Conservation (phyloP, 2,797 vertebrate species). For the Spheniscus humboldti region DNA sequence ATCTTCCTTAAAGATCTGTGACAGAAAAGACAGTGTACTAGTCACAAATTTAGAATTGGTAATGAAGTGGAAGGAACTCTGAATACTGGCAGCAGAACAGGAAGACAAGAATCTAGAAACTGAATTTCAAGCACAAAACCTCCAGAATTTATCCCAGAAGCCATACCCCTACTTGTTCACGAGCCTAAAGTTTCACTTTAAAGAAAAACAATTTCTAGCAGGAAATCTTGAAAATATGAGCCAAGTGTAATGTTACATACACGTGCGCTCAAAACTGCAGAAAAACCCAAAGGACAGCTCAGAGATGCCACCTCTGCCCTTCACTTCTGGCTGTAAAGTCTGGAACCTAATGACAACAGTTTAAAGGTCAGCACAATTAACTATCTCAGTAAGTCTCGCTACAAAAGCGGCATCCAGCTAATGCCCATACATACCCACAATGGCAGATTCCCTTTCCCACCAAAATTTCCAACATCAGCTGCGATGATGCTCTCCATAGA, state of each 20-base stretch:
- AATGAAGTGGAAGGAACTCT: background rate
- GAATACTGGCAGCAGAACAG: background rate
- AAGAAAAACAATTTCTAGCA: background rate
- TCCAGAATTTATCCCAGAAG: background rate
- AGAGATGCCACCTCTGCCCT: background rate
- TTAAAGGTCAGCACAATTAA: background rate
- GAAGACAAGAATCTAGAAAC: background rate
- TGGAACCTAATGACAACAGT: background rate
- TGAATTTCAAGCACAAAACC: background rate
- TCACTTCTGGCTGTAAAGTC: background rate
- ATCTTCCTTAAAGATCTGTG: background rate
- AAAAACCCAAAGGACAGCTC: background rate
- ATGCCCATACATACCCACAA: background rate
- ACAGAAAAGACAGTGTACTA: background rate
- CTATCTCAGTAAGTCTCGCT: background rate
- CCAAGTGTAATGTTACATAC: background rate
- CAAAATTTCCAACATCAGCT: background rate
- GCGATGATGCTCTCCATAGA: background rate
- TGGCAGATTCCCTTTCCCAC: background rate
- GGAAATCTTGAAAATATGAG: background rate
- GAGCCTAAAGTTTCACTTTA: background rate
- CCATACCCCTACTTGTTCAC: background rate
- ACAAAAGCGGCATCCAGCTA: background rate
- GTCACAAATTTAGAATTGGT: background rate
- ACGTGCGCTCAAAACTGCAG: background rate